Evolutionary conservation across 2,888 invertebrate species (phyloP).

Genomic region (Aporophyla lueneburgensis): DNA sequence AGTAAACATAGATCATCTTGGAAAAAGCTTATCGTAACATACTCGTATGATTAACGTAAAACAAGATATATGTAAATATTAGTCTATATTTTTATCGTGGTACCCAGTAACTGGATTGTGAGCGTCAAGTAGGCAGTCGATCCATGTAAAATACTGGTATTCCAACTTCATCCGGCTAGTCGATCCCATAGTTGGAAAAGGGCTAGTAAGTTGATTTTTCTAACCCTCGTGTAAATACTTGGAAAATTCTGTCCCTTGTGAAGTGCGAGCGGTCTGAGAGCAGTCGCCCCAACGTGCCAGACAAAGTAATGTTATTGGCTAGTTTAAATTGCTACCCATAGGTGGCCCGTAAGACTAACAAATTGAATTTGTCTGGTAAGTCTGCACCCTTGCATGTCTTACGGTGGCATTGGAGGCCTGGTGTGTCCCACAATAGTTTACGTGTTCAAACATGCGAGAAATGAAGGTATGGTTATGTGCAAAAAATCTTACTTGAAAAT

Average conservation of each 20-base stretch:
- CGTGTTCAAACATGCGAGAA: not conserved
- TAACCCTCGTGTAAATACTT: not conserved
- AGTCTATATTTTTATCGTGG: not conserved
- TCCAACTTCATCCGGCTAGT: not conserved
- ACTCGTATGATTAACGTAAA: not conserved
- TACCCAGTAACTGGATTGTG: not conserved
- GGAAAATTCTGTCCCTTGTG: not conserved
- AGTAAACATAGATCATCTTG: not conserved
- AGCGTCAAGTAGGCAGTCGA: too few relatives aligned
- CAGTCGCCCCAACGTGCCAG: not conserved
- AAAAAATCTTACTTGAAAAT: not conserved
- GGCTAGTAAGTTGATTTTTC: not conserved
- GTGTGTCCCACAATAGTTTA: not conserved
- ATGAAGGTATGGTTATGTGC: not conserved
- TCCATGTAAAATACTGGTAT: not conserved
- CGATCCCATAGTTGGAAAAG: not conserved
- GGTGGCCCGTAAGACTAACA: not conserved
- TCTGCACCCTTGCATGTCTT: not conserved
- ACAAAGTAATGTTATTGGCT: conserved; percentile 1
- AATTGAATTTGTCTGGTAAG: not conserved
- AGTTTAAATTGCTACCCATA: not conserved
- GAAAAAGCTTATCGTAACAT: not conserved
- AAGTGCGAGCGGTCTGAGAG: not conserved
- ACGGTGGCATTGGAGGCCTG: not conserved
- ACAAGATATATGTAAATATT: not conserved